Evolutionary conservation across 2,888 invertebrate genomes (phyloP).

Genomic region (Uropetala carovei): DNA sequence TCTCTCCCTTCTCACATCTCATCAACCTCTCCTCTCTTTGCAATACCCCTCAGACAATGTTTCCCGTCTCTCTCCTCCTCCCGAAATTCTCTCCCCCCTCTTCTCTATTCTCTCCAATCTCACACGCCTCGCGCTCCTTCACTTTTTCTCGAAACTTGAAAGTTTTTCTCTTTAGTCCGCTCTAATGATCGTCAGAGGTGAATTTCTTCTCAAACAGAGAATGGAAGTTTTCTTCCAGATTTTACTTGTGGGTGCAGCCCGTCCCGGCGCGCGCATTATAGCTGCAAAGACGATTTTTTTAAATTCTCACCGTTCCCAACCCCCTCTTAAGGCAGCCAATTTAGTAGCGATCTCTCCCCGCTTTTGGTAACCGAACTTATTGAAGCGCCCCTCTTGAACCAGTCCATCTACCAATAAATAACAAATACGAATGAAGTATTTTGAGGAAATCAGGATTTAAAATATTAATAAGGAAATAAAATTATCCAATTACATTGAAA

Average conservation of each 20-base stretch:
- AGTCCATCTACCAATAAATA: no score
- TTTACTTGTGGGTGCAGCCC: neutral
- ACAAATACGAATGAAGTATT: no score
- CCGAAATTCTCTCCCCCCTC: neutral
- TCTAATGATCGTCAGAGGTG: neutral
- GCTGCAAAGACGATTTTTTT: neutral
- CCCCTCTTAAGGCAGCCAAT: no score
- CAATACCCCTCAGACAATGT: neutral
- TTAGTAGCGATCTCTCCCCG: no score
- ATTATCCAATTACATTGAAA: no score
- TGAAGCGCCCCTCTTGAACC: no score
- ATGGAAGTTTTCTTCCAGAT: neutral
- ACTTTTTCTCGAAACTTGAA: conserved; percentile 21
- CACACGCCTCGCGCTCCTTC: neutral
- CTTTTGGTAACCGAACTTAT: no score
- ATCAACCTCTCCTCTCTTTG: neutral
- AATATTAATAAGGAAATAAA: no score
- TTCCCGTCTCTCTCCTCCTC: neutral
- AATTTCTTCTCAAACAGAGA: neutral
- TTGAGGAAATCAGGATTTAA: no score
- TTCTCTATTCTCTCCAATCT: neutral
- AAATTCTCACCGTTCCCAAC: neutral
- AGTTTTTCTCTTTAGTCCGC: neutral
- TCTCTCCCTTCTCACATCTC: neutral
- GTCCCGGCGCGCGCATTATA: neutral